A percentile compares a stretch with the other conserved stretches of the same genome.
Evolutionary conservation across 2,797 vertebrate genomes (phyloP).

Genomic region (Valencia hispanica): DNA sequence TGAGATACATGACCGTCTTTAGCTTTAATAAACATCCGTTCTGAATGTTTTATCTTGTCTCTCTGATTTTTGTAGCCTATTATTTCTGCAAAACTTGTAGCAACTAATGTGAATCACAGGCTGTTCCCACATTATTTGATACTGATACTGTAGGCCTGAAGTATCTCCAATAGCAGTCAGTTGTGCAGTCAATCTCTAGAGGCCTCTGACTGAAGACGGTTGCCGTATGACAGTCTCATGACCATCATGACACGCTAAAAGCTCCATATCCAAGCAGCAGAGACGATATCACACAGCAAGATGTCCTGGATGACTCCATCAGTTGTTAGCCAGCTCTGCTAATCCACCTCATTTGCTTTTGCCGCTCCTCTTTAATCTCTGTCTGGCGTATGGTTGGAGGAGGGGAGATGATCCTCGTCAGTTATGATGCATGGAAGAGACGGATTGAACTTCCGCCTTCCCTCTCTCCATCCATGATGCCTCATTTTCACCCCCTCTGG

Average conservation of each 20-base stretch:
- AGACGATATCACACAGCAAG: too few species aligned
- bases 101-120: conserved; percentile 28
- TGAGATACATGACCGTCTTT: conserved; percentile 15
- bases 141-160: neutral
- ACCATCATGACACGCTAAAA: too few species aligned
- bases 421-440: neutral
- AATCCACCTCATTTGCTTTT: too few species aligned
- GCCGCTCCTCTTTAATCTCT: too few species aligned
- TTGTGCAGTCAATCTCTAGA: too few species aligned
- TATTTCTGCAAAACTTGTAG: conserved; percentile 22
- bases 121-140: conserved; percentile 24
- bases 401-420: too few species aligned
- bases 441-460: neutral
- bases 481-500: neutral
- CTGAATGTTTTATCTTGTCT: conserved; percentile 14
- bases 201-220: too few species aligned
- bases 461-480: neutral
- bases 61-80: conserved; percentile 18
- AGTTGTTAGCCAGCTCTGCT: too few species aligned
- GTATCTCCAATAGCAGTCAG: too few species aligned
- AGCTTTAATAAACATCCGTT: conserved; percentile 10
- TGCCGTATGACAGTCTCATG: too few species aligned
- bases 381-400: neutral
- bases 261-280: too few species aligned
- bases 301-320: too few species aligned